phyloP scores from a whole-genome alignment of 2,797 vertebrate genomes.

The Phaenicophaeus curvirostris region DNA sequence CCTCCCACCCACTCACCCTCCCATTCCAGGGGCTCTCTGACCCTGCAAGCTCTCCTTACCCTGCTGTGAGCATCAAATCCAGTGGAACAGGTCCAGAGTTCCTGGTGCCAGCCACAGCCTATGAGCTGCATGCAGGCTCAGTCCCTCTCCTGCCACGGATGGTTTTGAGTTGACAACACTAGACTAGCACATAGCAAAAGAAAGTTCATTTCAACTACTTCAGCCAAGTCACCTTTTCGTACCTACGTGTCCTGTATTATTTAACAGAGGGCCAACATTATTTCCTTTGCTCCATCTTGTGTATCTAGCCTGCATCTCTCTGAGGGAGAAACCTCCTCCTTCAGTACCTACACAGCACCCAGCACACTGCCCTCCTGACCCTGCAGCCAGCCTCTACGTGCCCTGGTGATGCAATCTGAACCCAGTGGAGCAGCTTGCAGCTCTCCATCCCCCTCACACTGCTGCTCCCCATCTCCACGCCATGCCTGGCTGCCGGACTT shows the following conservation, averaged over 20 bases:
- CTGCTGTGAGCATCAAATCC: not conserved
- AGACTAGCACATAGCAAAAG: not conserved
- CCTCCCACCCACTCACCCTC: too few species aligned
- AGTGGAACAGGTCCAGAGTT: not conserved
- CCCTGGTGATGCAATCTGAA: not conserved
- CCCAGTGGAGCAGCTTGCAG: fast-evolving
- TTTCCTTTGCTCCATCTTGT: not conserved
- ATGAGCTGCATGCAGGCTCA: fast-evolving
- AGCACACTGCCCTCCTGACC: fast-evolving
- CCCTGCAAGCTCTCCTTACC: not conserved
- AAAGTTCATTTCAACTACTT: not conserved
- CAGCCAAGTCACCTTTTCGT: not conserved
- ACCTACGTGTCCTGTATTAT: not conserved
- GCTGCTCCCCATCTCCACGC: not conserved
- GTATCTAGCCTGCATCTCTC: not conserved
- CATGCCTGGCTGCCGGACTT: not conserved
- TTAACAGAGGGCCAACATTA: not conserved
- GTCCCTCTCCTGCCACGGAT: not conserved
- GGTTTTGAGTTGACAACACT: not conserved
- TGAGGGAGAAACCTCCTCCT: fast-evolving
- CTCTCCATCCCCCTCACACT: not conserved
- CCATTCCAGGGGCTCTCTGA: not conserved
- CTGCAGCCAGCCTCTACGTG: fast-evolving
- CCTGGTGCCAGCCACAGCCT: not conserved
- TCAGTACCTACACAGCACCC: not conserved